Evolutionary conservation across 2,113 vertebrate species (phyloP).

Genomic region (Diphyllodes magnificus): DNA sequence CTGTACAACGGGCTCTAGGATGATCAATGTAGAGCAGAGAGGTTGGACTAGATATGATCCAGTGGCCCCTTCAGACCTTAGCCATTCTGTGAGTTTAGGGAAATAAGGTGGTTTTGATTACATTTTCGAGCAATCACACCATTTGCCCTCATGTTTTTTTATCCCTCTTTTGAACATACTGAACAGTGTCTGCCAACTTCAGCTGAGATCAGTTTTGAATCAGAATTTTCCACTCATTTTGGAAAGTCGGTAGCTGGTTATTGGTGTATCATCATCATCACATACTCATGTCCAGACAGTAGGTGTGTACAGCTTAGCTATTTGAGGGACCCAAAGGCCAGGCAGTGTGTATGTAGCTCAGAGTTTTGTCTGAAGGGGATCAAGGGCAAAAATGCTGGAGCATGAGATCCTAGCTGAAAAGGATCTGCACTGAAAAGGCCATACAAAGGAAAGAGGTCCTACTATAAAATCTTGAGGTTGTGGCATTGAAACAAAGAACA

Average conservation of each 20-base stretch:
- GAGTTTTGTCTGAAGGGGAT: not conserved
- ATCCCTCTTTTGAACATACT: not conserved
- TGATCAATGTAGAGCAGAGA: not conserved
- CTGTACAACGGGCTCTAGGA: not conserved
- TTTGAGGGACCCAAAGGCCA: not conserved
- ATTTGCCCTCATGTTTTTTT: not conserved
- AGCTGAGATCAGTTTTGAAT: not conserved
- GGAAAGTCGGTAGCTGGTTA: not conserved
- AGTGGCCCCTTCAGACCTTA: fast-evolving
- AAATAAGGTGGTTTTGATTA: not conserved
- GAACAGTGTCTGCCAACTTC: not conserved
- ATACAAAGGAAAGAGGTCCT: not conserved
- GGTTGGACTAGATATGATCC: not conserved
- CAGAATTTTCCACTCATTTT: not conserved
- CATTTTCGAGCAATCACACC: not conserved
- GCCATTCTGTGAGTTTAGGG: not conserved
- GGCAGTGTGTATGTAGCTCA: not conserved
- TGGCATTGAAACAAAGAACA: not conserved
- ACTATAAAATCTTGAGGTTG: not conserved
- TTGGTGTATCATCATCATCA: not conserved
- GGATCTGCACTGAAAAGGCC: not conserved
- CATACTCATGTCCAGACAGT: too few relatives aligned
- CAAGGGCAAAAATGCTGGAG: not conserved
- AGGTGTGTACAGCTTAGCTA: not conserved
- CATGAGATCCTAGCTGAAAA: not conserved